These are phyloP conservation scores for Gisinianus flammeolus DNA, from an alignment of 2,888 invertebrate species.

Conservation along the genomic window DNA sequence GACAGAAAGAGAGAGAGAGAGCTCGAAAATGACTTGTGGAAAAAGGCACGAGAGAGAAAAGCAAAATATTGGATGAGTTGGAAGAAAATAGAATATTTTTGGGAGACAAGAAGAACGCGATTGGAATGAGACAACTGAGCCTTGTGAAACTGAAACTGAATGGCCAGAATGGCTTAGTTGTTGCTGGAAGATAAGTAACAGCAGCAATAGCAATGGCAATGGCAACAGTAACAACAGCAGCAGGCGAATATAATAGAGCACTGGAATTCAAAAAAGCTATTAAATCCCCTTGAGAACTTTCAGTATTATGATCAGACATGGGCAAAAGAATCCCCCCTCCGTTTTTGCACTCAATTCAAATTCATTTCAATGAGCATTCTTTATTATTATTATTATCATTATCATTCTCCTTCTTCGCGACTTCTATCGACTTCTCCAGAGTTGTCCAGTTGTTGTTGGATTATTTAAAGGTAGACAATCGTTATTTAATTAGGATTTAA, in stretches of 20 bases:
- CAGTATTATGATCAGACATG: slow-evolving; percentile 14
- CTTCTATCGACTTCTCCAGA: neutral
- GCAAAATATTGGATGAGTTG: slow-evolving; percentile 34
- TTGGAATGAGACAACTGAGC: too few species aligned
- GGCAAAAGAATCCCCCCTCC: slow-evolving; percentile 16
- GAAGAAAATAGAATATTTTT: slow-evolving; percentile 39
- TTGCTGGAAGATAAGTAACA: slow-evolving; percentile 37
- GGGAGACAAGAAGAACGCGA: slow-evolving; percentile 15
- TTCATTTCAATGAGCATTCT: neutral
- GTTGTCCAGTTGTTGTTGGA: too few species aligned
- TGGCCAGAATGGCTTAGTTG: too few species aligned
- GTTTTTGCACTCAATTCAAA: too few species aligned
- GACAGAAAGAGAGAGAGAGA: neutral
- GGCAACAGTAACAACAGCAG: too few species aligned
- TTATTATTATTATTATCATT: neutral
- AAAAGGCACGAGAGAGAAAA: slow-evolving; percentile 32
- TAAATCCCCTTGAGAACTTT: slow-evolving; percentile 13
- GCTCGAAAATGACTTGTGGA: neutral
- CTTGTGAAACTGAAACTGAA: slow-evolving; percentile 12
- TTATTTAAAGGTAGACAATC: too few species aligned
- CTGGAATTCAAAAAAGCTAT: slow-evolving; percentile 40
- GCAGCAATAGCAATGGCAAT: too few species aligned
- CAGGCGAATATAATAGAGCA: slow-evolving; percentile 42
- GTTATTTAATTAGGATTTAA: too few species aligned
- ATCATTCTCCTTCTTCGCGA: neutral